phyloP scores from a whole-genome alignment of 2,888 invertebrate genomes.

The Oegoconia quadripuncta region DNA sequence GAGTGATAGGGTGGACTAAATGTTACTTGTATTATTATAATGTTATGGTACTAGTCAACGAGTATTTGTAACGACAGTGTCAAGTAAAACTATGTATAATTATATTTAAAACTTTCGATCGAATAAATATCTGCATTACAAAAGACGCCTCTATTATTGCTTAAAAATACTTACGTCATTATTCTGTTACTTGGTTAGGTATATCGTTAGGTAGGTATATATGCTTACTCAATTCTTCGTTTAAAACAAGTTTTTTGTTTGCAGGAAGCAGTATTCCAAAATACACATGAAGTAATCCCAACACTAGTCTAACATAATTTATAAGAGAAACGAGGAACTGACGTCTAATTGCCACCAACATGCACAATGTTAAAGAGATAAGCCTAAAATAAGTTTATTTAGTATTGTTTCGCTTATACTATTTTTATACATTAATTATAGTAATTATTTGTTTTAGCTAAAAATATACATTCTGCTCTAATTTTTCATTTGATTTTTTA shows the following conservation, averaged over 20 bases:
- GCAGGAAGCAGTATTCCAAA: conserved; percentile 77
- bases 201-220: too few species aligned
- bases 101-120: conserved; percentile 64
- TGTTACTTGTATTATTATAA: conserved; percentile 20
- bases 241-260: too few species aligned
- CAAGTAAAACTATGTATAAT: conserved; percentile 63
- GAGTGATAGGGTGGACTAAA: conserved; percentile 2
- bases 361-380: conserved; percentile 55
- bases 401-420: conserved; percentile 34
- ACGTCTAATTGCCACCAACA: conserved; percentile 60
- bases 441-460: conserved; percentile 19
- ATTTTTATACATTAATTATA: conserved; percentile 33
- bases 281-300: conserved; percentile 74
- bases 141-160: conserved; percentile 53
- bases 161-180: conserved; percentile 2
- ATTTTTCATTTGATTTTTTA: conserved; percentile 15
- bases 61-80: conserved; percentile 67
- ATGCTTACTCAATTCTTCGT: too few species aligned
- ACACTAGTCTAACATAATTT: conserved; percentile 63
- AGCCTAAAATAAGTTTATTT: conserved; percentile 57
- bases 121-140: conserved; percentile 71
- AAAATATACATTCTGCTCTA: conserved; percentile 21
- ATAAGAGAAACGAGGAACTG: conserved; percentile 70
- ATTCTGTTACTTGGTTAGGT: too few species aligned
- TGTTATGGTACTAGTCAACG: conserved; percentile 61